Conservation (phyloP, 2,113 vertebrate species). For the Xenopus tropicalis region DNA sequence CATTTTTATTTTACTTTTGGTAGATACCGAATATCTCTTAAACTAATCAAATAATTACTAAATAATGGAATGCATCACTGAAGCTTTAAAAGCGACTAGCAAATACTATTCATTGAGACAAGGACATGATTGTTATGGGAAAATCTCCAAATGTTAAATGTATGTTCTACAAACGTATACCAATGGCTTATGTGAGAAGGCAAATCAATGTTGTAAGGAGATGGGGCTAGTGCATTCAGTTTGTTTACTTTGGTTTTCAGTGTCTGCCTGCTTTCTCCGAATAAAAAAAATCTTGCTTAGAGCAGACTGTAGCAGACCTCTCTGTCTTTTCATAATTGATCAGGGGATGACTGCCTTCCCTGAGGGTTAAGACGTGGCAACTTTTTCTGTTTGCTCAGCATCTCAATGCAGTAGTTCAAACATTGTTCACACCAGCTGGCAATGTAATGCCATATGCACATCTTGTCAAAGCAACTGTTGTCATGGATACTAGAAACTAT, state of each 20-base stretch:
- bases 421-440: conserved; percentile 99
- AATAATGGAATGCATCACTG: conserved; percentile 46
- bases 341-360: conserved; percentile 93
- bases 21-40: conserved; percentile 11
- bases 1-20: conserved; percentile 27
- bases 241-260: conserved; percentile 93
- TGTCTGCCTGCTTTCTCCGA: conserved; percentile 90
- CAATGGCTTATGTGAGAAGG: conserved; percentile 77
- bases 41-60: conserved; percentile 27
- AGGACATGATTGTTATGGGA: conserved; percentile 54
- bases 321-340: conserved; percentile 99
- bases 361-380: conserved; percentile 95
- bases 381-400: conserved; percentile 99
- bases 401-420: conserved; percentile 99
- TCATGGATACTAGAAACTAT: conserved; percentile 98
- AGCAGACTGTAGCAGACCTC: conserved; percentile 89
- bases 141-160: conserved; percentile 66
- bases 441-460: conserved; percentile 97
- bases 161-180: conserved; percentile 66
- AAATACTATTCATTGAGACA: conserved; percentile 60
- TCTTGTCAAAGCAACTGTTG: conserved; percentile 99
- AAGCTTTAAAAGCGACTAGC: conserved; percentile 52
- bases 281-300: conserved; percentile 73
- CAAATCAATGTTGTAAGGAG: conserved; percentile 91
- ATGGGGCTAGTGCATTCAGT: conserved; percentile 84